Percentiles rank a stretch among this genome's conserved stretches.
Conservation (phyloP, 2,113 vertebrate genomes). For the Eidolon helvum region DNA sequence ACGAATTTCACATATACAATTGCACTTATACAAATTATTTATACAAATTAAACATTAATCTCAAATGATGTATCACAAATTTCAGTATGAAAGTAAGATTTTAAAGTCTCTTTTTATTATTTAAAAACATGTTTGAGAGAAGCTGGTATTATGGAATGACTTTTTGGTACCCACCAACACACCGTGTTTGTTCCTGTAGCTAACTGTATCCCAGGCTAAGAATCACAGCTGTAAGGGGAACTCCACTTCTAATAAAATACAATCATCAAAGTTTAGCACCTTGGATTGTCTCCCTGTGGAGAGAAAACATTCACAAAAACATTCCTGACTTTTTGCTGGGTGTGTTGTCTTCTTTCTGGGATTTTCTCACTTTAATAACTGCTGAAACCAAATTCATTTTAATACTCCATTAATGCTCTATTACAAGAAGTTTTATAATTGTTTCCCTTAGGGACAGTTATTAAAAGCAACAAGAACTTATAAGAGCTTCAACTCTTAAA, state of each 20-base stretch:
- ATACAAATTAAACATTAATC: not conserved
- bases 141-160: not conserved
- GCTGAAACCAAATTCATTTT: not conserved
- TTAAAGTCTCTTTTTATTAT: not conserved
- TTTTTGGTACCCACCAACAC: not conserved
- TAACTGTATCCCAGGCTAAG: not conserved
- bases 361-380: constrained; percentile 1
- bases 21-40: not conserved
- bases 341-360: not conserved
- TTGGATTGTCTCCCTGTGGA: not conserved
- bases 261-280: not conserved
- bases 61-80: not conserved
- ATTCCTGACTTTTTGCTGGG: not conserved
- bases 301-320: not conserved
- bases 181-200: not conserved
- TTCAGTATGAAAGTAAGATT: constrained; percentile 7
- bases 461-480: not conserved
- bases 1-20: not conserved
- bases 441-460: not conserved
- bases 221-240: not conserved
- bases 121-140: constrained; percentile 21
- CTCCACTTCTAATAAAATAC: not conserved
- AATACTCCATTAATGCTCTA: not conserved
- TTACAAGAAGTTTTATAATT: not conserved
- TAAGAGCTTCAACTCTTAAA: not conserved